A percentile compares a stretch with the other conserved stretches of the same genome.
These are phyloP conservation scores for Toxostoma redivivum DNA, from an alignment of 2,113 vertebrate genomes.

Conservation along the genomic window DNA sequence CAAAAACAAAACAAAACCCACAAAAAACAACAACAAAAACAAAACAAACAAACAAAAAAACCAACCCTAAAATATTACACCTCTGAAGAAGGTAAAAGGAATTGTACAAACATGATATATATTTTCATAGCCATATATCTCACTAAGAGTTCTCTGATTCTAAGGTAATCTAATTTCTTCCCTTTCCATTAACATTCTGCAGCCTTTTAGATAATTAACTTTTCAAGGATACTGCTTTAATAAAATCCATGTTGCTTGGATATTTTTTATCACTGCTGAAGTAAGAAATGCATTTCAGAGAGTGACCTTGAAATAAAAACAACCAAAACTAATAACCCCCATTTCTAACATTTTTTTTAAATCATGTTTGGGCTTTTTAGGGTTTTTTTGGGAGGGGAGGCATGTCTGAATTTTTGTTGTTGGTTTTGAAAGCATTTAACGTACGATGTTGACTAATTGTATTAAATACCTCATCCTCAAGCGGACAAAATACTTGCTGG, in stretches of 20 bases:
- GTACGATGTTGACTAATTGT: neutral
- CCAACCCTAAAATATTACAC: neutral
- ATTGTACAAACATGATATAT: neutral
- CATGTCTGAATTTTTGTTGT: neutral
- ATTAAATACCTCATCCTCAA: neutral
- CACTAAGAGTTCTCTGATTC: neutral
- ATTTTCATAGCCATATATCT: neutral
- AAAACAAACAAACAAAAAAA: no score
- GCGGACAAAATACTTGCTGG: neutral
- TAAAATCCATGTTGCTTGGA: neutral
- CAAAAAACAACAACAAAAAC: no score
- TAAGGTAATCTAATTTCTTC: neutral
- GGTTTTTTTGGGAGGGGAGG: accelerated
- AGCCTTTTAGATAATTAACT: conserved; percentile 17
- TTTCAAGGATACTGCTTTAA: neutral
- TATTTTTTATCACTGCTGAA: neutral
- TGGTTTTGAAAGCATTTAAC: neutral
- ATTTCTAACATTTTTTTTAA: neutral
- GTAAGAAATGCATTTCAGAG: neutral
- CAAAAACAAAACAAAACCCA: no score
- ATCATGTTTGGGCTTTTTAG: neutral
- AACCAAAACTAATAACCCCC: neutral
- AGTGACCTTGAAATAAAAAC: neutral
- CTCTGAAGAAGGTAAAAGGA: neutral
- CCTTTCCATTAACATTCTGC: conserved; percentile 1